These are phyloP conservation scores for Limnephilus auricula DNA, from an alignment of 2,888 invertebrate genomes.

Conservation along the genomic window DNA sequence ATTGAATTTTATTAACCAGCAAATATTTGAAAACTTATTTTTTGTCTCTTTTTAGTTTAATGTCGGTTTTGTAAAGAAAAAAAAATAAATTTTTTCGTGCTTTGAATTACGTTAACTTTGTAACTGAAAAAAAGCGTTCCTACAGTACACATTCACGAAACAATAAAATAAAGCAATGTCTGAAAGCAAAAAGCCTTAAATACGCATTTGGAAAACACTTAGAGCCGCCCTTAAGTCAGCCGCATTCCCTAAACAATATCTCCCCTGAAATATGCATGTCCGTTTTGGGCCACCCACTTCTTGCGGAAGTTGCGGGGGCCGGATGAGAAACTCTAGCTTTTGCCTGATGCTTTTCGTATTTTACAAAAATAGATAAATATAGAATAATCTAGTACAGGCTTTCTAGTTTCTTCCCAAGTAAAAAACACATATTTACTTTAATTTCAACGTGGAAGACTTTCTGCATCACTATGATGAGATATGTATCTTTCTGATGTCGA, in stretches of 20 bases:
- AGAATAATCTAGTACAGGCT: not conserved
- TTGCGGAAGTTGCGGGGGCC: not conserved
- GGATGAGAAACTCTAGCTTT: not conserved
- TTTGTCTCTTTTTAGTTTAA: not conserved
- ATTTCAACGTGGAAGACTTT: not conserved
- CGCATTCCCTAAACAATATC: constrained; percentile 27
- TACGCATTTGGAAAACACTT: constrained; percentile 23
- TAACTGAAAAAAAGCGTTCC: not conserved
- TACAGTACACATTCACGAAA: not conserved
- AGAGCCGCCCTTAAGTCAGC: constrained; percentile 9
- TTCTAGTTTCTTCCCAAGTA: not conserved
- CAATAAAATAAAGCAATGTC: not conserved
- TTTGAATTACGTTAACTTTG: not conserved
- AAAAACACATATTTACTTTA: not conserved
- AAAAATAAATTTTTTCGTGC: not conserved
- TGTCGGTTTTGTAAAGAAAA: not conserved
- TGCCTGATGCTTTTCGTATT: not conserved
- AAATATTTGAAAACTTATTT: not conserved
- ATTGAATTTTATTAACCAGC: not conserved
- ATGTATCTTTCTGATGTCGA: not conserved
- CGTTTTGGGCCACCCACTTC: not conserved
- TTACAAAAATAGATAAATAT: not conserved
- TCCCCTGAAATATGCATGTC: constrained; percentile 18
- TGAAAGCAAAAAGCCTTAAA: not conserved
- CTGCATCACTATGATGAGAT: not conserved